Conservation (phyloP, 2,113 vertebrate species). For the Peromyscus polionotus region DNA sequence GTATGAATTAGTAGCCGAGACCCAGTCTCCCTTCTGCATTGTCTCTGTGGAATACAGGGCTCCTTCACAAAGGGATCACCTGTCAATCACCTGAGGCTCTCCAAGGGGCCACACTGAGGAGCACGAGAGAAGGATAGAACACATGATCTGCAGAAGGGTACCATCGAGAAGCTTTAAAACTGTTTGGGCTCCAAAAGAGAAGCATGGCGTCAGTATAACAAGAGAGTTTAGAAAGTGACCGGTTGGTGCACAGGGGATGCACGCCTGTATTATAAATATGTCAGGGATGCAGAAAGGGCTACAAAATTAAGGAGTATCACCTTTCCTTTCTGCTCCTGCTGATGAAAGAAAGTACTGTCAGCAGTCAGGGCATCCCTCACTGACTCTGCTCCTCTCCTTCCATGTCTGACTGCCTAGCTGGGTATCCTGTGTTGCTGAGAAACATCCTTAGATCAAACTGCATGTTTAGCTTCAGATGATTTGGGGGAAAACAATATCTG, state of each 20-base stretch:
- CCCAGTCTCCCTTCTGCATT: not conserved
- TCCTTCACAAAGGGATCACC: not conserved
- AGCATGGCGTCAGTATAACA: not conserved
- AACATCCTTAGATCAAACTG: not conserved
- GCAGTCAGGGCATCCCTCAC: accelerated
- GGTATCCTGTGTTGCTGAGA: not conserved
- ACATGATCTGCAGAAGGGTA: not conserved
- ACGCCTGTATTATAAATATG: not conserved
- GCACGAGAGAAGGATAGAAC: not conserved
- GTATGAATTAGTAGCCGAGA: not conserved
- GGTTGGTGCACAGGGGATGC: no score
- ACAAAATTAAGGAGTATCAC: not conserved
- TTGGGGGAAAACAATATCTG: not conserved
- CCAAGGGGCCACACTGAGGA: not conserved
- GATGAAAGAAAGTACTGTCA: not conserved
- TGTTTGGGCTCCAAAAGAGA: not conserved
- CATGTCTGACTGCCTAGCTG: not conserved
- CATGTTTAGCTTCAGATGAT: not conserved
- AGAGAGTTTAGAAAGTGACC: not conserved
- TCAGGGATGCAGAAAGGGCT: not conserved
- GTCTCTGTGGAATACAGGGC: not conserved
- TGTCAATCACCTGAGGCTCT: not conserved
- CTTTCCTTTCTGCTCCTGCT: not conserved
- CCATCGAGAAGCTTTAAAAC: not conserved
- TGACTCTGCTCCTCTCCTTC: not conserved